Evolutionary conservation across 2,797 vertebrate species (phyloP).

Genomic region (Gymnodraco acuticeps): DNA sequence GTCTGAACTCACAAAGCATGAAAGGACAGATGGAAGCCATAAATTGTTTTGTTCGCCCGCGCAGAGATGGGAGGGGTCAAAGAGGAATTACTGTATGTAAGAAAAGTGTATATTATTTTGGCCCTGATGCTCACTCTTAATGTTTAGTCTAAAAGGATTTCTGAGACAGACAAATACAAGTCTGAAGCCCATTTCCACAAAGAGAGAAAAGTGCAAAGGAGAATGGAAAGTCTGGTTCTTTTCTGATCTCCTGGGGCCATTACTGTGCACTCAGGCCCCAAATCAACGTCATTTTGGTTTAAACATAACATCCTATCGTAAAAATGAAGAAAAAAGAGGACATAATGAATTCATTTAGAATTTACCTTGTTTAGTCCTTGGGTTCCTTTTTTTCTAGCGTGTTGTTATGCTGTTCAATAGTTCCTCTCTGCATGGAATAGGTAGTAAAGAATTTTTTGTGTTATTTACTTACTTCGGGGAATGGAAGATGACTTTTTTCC

Average conservation of each 20-base stretch:
- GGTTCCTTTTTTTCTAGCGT: not conserved
- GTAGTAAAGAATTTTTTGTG: conserved; percentile 33
- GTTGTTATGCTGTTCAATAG: conserved; percentile 26
- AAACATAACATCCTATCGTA: conserved; percentile 9
- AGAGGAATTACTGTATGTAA: conserved; percentile 21
- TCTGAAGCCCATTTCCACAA: not conserved
- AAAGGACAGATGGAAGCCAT: conserved; percentile 51
- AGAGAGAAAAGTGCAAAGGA: not conserved
- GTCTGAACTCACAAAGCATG: conserved; percentile 12
- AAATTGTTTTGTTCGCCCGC: not conserved
- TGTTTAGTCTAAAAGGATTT: conserved; percentile 17
- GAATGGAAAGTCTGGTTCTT: conserved; percentile 12
- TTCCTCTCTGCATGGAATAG: conserved; percentile 1
- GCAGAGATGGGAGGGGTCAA: conserved; percentile 25
- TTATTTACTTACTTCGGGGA: not conserved
- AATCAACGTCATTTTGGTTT: conserved; percentile 19
- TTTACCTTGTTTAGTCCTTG: not conserved
- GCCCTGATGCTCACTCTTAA: not conserved
- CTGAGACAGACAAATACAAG: not conserved
- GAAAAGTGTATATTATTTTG: not conserved
- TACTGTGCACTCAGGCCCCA: not conserved
- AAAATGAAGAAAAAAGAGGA: not conserved
- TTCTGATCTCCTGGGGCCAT: conserved; percentile 13
- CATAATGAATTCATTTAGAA: not conserved
- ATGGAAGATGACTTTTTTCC: too few species aligned